Evolutionary conservation across 2,888 invertebrate species (phyloP).

Genomic region (Danaus chrysippus): DNA sequence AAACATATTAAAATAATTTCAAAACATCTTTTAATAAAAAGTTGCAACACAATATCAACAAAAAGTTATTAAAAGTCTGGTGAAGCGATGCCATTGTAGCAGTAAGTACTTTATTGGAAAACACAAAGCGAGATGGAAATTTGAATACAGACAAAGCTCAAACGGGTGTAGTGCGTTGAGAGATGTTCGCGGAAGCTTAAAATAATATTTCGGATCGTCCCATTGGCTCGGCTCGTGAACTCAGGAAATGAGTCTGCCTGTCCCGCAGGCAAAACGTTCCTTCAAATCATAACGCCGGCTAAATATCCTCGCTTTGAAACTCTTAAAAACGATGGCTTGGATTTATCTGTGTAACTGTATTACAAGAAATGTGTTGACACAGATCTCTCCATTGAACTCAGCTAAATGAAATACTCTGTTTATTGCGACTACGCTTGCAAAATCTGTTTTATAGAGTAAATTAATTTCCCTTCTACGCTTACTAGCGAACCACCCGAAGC

Average conservation of each 20-base stretch:
- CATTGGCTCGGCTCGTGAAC: constrained; percentile 53
- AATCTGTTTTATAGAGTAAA: constrained; percentile 20
- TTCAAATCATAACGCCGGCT: constrained; percentile 71
- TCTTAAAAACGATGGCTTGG: constrained; percentile 65
- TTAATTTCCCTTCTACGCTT: constrained; percentile 28
- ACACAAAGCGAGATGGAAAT: constrained; percentile 44
- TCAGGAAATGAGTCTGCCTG: constrained; percentile 75
- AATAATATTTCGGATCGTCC: constrained; percentile 71
- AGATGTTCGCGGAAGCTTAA: constrained; percentile 69
- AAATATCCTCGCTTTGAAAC: constrained; percentile 63
- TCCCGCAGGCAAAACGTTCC: constrained; percentile 74
- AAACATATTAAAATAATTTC: no score
- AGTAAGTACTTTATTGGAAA: constrained; percentile 28
- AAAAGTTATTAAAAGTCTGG: constrained; percentile 23
- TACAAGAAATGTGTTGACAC: constrained; percentile 48
- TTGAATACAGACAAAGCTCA: constrained; percentile 51
- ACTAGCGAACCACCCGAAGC: neutral
- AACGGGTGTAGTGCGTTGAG: constrained; percentile 57
- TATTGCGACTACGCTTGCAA: constrained; percentile 23
- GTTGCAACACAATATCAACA: constrained; percentile 13
- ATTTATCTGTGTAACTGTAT: constrained; percentile 63
- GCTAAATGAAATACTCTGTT: constrained; percentile 30
- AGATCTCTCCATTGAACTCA: constrained; percentile 32
- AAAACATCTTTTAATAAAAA: constrained; percentile 3
- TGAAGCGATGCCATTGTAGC: constrained; percentile 17